phyloP scores from a whole-genome alignment of 2,888 invertebrate genomes.

The Mimachlamys varia region DNA sequence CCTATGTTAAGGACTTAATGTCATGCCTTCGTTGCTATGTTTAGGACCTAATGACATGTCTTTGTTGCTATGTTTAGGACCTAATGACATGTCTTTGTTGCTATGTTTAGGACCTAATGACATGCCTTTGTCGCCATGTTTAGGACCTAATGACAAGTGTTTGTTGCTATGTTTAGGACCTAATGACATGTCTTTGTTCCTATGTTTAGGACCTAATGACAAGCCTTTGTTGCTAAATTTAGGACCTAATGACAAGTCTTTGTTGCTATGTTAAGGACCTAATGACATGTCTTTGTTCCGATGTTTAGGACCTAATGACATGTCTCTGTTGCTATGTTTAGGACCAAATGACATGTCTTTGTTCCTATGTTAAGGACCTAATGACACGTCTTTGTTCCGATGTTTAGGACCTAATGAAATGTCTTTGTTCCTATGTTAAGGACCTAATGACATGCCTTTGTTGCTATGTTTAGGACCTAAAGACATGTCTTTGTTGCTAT shows the following conservation, averaged over 20 bases:
- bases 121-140: neutral
- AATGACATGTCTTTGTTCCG: constrained; percentile 82
- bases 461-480: constrained; percentile 81
- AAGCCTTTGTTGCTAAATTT: neutral
- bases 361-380: constrained; percentile 81
- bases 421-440: constrained; percentile 41
- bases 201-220: constrained; percentile 84
- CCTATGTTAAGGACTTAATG: constrained; percentile 83
- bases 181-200: constrained; percentile 83
- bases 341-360: constrained; percentile 85
- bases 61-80: constrained; percentile 59
- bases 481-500: neutral
- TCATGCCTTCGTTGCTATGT: neutral
- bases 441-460: constrained; percentile 84
- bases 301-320: constrained; percentile 84
- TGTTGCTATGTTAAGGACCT: constrained; percentile 81
- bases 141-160: constrained; percentile 84
- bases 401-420: constrained; percentile 85
- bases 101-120: constrained; percentile 84
- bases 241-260: constrained; percentile 84
- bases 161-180: constrained; percentile 77
- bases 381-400: constrained; percentile 82
- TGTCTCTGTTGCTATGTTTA: neutral
- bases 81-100: constrained; percentile 84
- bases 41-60: constrained; percentile 85